Conservation (phyloP, 2,113 vertebrate species). For the Ciconia stormi region DNA sequence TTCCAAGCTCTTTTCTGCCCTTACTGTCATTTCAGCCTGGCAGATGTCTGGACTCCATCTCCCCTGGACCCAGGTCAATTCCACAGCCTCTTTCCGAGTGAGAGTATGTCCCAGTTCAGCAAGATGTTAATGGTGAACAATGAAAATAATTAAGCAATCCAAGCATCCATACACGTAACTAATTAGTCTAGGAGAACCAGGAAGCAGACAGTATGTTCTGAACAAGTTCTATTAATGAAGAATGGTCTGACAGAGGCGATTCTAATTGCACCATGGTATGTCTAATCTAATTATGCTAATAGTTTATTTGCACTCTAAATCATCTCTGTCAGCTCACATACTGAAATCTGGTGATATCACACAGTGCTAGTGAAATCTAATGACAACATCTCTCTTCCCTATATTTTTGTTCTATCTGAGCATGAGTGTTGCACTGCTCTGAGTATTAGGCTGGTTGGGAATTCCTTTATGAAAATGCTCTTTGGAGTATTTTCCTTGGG, state of each 20-base stretch:
- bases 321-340: slow-evolving; percentile 13
- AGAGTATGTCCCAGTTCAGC: neutral
- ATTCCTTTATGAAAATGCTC: neutral
- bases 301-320: slow-evolving; percentile 52
- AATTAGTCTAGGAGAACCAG: slow-evolving; percentile 28
- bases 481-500: neutral
- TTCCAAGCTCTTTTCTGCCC: neutral
- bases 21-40: neutral
- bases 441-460: neutral
- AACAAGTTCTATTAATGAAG: slow-evolving; percentile 43
- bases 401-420: neutral
- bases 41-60: neutral
- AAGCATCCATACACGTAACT: neutral
- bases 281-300: slow-evolving; percentile 59
- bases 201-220: slow-evolving; percentile 5
- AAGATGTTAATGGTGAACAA: slow-evolving; percentile 20
- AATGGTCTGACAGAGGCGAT: slow-evolving; percentile 27
- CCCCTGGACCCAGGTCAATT: neutral
- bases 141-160: slow-evolving; percentile 24
- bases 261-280: slow-evolving; percentile 25
- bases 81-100: neutral
- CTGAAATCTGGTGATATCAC: slow-evolving; percentile 10
- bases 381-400: neutral
- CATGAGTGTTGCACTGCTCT: neutral
- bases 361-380: slow-evolving; percentile 2